Base-by-base conservation (phyloP, 2,888 invertebrate species). In the Synanthedon myopaeformis region DNA sequence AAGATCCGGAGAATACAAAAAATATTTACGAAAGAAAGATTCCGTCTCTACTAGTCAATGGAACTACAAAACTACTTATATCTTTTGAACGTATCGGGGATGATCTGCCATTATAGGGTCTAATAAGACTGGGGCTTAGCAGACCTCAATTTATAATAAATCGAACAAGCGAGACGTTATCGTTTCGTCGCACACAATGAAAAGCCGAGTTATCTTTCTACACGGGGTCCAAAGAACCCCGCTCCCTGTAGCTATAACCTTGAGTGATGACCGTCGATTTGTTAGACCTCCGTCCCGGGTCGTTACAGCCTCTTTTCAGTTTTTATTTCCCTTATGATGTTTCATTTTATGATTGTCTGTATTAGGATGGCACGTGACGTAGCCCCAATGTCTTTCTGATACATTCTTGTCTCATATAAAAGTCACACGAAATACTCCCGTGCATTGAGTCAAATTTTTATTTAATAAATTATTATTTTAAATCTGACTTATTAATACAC, bases 191-290 rank as follows among this genome's bases (percentile, higher is more conserved):
- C 71, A 75, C 76, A 82, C 82, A 82, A 84, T 79, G 79, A 76
- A 73, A 74, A 69, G 66, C 66, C 73, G 76, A 79, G 75, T 76
- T 84, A 85, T 85, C 84, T 83, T 64, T 63, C 64, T 60, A 35
- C 28, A 41, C 23, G 41, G 57, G 58, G 55, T 52, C 52, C 53
- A 41, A 50, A 45, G 66, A 66, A 65, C 65, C 69, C 72, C 71
- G 51, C 70, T 68, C 69, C 69, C 77, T 69, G 64, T 61, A 67
- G 75, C 72, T 67, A 77, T 82, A 81, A 74, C 77, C 75, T 74
- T 83, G 85, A 86, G 70, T 81, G 83, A 86, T 86, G 83, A 74
- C 79, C 81, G 71, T 66, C 85, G 78, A 84, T 86, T 86, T 85
- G 83, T 86, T 79, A 79, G 78, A 77, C 74, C 78, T 78, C 75